phyloP scores from a whole-genome alignment of 2,888 invertebrate species.

The Holacanthella duospinosa region DNA sequence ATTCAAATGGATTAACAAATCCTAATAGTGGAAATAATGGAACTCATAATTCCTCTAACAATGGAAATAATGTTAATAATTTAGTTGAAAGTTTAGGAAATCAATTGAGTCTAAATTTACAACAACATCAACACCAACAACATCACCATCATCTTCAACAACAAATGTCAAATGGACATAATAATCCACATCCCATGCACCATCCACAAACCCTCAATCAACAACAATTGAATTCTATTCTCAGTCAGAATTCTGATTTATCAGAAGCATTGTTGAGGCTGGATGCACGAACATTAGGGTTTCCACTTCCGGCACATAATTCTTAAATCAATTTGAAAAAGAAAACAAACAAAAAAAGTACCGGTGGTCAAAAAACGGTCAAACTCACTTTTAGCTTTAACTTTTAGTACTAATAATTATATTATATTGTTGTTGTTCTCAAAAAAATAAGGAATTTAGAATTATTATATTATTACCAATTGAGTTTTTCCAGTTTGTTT shows the following conservation, averaged over 20 bases:
- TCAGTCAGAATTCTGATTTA: constrained; percentile 35
- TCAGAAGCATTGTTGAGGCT: constrained; percentile 34
- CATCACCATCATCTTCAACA: constrained; percentile 26
- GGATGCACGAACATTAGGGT: constrained; percentile 33
- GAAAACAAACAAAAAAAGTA: too few species aligned
- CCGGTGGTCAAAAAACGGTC: neutral
- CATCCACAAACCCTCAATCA: constrained; percentile 30
- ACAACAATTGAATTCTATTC: constrained; percentile 33
- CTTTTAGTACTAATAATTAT: too few species aligned
- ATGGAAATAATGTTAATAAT: constrained; percentile 22
- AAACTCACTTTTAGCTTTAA: neutral
- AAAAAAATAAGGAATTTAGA: too few species aligned
- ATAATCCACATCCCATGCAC: constrained; percentile 29
- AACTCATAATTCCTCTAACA: constrained; percentile 13
- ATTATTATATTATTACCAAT: too few species aligned
- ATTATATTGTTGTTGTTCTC: too few species aligned
- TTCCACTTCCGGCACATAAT: constrained; percentile 37
- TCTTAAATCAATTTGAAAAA: constrained; percentile 22
- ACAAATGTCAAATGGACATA: constrained; percentile 25
- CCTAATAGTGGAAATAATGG: constrained; percentile 22
- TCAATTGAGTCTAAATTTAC: constrained; percentile 30
- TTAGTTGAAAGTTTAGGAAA: constrained; percentile 11
- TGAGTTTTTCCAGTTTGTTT: too few species aligned
- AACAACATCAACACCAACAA: constrained; percentile 37
- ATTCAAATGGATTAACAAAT: constrained; percentile 44